Conservation (phyloP, 2,113 vertebrate species). For the Seriola quinqueradiata region DNA sequence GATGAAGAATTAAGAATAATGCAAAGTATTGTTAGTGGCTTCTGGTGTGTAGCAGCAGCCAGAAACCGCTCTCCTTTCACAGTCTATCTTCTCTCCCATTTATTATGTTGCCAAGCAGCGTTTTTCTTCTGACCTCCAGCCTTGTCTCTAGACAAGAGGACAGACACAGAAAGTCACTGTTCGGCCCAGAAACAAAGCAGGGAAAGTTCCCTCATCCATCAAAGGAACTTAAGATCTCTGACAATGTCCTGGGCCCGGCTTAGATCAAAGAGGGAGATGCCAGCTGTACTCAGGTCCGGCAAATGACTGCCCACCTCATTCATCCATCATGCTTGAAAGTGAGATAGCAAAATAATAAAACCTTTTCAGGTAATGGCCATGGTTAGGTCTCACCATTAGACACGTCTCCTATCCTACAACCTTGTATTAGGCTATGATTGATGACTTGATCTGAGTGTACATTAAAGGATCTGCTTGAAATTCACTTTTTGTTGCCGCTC, state of each 20-base stretch:
- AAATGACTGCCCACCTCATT: conserved; percentile 55
- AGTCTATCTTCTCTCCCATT: conserved; percentile 58
- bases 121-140: conserved; percentile 74
- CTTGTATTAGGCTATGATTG: conserved; percentile 71
- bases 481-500: conserved; percentile 53
- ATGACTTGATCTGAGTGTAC: conserved; percentile 70
- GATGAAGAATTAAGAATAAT: conserved; percentile 32
- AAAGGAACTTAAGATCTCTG: conserved; percentile 71
- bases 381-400: conserved; percentile 61
- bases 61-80: conserved; percentile 53
- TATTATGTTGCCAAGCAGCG: conserved; percentile 64
- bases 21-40: conserved; percentile 35
- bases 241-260: conserved; percentile 62
- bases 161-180: conserved; percentile 70
- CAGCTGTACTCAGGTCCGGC: conserved; percentile 53
- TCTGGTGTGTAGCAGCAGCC: conserved; percentile 33
- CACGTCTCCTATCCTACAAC: conserved; percentile 51
- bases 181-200: conserved; percentile 66
- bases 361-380: conserved; percentile 74
- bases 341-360: conserved; percentile 75
- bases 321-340: conserved; percentile 74
- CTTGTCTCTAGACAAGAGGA: conserved; percentile 58
- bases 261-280: conserved; percentile 61
- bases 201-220: conserved; percentile 77
- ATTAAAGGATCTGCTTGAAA: conserved; percentile 73